Percentiles rank a stretch among this genome's conserved stretches.
phyloP scores from a whole-genome alignment of 2,888 invertebrate species.

The Nemapogon koenigi region DNA sequence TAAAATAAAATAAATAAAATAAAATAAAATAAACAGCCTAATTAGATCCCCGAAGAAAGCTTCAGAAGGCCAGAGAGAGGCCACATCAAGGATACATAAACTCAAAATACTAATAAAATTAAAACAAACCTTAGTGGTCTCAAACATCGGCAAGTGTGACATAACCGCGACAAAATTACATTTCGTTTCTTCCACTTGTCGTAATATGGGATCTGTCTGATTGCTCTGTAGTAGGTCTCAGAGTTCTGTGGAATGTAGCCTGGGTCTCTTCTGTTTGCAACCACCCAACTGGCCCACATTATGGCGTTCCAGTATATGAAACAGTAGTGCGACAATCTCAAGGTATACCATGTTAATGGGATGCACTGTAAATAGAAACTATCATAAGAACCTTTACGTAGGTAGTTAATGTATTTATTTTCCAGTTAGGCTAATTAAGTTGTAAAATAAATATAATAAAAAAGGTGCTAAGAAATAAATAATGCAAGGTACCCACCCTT shows the following conservation, averaged over 20 bases:
- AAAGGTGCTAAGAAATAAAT: not conserved
- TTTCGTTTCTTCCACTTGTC: slow-evolving; percentile 92
- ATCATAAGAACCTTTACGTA: no score
- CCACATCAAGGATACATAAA: no score
- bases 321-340: slow-evolving; percentile 86
- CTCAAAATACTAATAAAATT: not conserved
- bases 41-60: no score
- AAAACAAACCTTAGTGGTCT: slow-evolving; percentile 71
- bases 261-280: slow-evolving; percentile 88
- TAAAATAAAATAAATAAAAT: no score
- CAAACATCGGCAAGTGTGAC: slow-evolving; percentile 90
- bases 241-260: slow-evolving; percentile 90
- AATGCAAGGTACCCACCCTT: slow-evolving; percentile 58
- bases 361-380: slow-evolving; percentile 68
- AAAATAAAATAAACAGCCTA: no score
- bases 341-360: slow-evolving; percentile 88
- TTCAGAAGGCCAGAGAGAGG: no score
- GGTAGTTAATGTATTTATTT: no score
- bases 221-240: slow-evolving; percentile 88
- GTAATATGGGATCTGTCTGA: slow-evolving; percentile 90
- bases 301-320: slow-evolving; percentile 90
- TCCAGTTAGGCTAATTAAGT: no score
- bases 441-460: no score
- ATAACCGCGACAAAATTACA: slow-evolving; percentile 79
- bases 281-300: slow-evolving; percentile 93